These are phyloP conservation scores for Archips xylosteana DNA, from an alignment of 2,888 invertebrate genomes.

Conservation along the genomic window DNA sequence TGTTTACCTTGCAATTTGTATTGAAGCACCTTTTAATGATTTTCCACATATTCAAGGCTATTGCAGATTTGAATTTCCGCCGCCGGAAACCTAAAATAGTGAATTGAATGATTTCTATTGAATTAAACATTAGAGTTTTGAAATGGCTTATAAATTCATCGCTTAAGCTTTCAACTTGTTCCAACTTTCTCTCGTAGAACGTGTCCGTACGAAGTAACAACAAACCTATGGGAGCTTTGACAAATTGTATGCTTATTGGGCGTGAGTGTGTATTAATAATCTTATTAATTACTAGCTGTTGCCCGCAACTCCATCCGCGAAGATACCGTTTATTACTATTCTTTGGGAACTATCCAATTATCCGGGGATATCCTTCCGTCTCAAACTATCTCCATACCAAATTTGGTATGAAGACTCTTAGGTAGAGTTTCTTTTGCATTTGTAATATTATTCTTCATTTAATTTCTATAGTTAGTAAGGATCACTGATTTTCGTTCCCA, in stretches of 20 bases:
- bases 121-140: not conserved
- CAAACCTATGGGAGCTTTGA: constrained; percentile 68
- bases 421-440: no score
- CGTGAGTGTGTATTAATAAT: constrained; percentile 28
- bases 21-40: not conserved
- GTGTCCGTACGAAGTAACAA: constrained; percentile 61
- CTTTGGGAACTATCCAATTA: no score
- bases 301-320: no score
- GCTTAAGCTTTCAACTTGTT: constrained; percentile 48
- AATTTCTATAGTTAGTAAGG: no score
- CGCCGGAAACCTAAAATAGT: not conserved
- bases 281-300: constrained; percentile 26
- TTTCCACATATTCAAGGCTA: no score
- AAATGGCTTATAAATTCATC: constrained; percentile 22
- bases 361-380: no score
- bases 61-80: no score
- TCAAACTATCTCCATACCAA: no score
- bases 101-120: not conserved
- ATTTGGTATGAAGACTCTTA: no score
- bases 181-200: constrained; percentile 49
- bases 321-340: no score
- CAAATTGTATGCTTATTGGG: constrained; percentile 61
- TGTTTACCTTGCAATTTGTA: no score
- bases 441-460: no score
- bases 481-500: not conserved